These are phyloP conservation scores for Microcaecilia unicolor DNA, from an alignment of 2,797 vertebrate genomes.

Conservation along the genomic window DNA sequence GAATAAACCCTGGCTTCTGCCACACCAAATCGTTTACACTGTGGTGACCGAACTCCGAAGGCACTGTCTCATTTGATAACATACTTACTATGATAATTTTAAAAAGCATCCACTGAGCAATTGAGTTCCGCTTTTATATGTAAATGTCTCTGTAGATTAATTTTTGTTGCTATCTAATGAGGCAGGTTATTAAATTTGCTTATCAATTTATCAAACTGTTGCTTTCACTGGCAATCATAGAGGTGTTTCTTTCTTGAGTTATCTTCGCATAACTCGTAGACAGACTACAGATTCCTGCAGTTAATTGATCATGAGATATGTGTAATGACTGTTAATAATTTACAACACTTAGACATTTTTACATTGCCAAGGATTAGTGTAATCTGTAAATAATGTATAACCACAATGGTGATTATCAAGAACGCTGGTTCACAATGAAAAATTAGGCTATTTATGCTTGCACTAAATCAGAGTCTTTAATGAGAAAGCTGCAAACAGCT, in stretches of 20 bases:
- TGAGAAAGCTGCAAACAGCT: no score
- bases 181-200: constrained; percentile 49
- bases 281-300: constrained; percentile 39
- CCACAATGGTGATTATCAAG: neutral
- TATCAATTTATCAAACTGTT: constrained; percentile 61
- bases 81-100: constrained; percentile 22
- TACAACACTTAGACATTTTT: neutral
- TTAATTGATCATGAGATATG: constrained; percentile 32
- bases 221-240: constrained; percentile 46
- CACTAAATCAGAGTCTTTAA: no score
- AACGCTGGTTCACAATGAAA: neutral
- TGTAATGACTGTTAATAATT: constrained; percentile 12
- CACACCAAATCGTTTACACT: no score
- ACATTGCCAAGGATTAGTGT: neutral
- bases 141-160: constrained; percentile 46
- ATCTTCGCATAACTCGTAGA: constrained; percentile 44
- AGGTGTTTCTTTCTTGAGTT: constrained; percentile 52
- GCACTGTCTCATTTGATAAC: constrained; percentile 17
- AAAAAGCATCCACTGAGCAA: constrained; percentile 15
- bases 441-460: neutral
- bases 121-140: constrained; percentile 24
- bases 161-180: constrained; percentile 51
- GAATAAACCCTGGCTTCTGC: no score
- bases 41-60: constrained; percentile 8
- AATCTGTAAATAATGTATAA: constrained; percentile 7